phyloP scores from a whole-genome alignment of 2,888 invertebrate genomes.

The Andrena fulva region DNA sequence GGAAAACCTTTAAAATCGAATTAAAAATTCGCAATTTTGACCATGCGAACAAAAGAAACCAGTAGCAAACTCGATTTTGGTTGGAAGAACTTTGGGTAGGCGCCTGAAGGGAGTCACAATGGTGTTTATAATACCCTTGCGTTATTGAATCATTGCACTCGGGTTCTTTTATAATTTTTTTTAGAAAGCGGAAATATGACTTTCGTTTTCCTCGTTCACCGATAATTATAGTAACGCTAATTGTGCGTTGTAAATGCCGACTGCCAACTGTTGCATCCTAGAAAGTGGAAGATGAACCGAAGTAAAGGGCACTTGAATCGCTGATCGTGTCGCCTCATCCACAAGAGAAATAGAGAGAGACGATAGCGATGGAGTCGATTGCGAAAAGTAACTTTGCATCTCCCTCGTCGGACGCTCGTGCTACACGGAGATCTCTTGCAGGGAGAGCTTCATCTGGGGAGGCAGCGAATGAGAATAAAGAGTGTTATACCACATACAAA shows the following conservation, averaged over 20 bases:
- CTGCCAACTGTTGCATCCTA: constrained; percentile 3
- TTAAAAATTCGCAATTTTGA: too few relatives aligned
- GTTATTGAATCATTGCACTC: not conserved
- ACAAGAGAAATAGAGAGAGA: not conserved
- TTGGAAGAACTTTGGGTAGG: too few relatives aligned
- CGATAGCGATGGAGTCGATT: constrained; percentile 43
- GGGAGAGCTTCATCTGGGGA: not conserved
- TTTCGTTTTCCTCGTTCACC: not conserved
- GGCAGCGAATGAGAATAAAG: constrained; percentile 22
- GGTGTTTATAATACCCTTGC: not conserved
- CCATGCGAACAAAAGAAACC: too few relatives aligned
- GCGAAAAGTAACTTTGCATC: constrained; percentile 56
- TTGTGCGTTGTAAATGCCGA: constrained; percentile 61
- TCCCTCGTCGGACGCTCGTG: constrained; percentile 1
- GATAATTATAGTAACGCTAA: constrained; percentile 43
- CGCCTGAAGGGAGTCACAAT: too few relatives aligned
- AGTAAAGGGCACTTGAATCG: constrained; percentile 69
- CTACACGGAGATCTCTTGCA: not conserved
- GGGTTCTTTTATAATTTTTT: constrained; percentile 3
- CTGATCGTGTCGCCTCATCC: constrained; percentile 6
- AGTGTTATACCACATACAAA: constrained; percentile 19
- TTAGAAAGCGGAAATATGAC: not conserved
- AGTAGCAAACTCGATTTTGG: too few relatives aligned
- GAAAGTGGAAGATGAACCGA: constrained; percentile 30
- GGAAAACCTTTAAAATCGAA: too few relatives aligned